A percentile compares a stretch with the other conserved stretches of the same genome.
These are phyloP conservation scores for Orycteropus afer DNA, from an alignment of 2,113 vertebrate genomes.

Conservation along the genomic window DNA sequence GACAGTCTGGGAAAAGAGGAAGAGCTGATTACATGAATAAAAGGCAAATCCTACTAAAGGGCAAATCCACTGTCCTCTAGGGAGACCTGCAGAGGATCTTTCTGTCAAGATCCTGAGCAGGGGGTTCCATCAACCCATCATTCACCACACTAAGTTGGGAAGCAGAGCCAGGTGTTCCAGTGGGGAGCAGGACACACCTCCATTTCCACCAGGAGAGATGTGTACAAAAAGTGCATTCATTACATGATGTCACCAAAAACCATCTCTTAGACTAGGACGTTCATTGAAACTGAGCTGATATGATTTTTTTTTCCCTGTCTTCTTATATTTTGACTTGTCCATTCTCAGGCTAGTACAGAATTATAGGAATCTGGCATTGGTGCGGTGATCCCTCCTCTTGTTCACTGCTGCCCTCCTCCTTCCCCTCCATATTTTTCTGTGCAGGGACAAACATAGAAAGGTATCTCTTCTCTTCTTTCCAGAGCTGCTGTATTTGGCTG, in stretches of 20 bases:
- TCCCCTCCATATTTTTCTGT: no score
- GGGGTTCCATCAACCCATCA: not conserved
- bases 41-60: not conserved
- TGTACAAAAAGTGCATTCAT: no score
- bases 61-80: not conserved
- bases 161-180: not conserved
- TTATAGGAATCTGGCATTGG: not conserved
- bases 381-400: rapidly evolving
- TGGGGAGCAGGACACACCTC: not conserved
- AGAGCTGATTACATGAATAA: not conserved
- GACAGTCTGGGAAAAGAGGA: not conserved
- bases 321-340: not conserved
- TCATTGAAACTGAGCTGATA: not conserved
- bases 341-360: not conserved
- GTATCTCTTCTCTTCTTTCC: not conserved
- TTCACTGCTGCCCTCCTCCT: rapidly evolving
- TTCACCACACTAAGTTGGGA: not conserved
- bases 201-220: not conserved
- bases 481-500: rapidly evolving
- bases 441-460: not conserved
- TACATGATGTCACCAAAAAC: not conserved
- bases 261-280: not conserved
- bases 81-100: not conserved
- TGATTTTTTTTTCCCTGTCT: not conserved
- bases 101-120: not conserved